phyloP scores from a whole-genome alignment of 2,888 invertebrate genomes.

The Macrosiphum euphorbiae region DNA sequence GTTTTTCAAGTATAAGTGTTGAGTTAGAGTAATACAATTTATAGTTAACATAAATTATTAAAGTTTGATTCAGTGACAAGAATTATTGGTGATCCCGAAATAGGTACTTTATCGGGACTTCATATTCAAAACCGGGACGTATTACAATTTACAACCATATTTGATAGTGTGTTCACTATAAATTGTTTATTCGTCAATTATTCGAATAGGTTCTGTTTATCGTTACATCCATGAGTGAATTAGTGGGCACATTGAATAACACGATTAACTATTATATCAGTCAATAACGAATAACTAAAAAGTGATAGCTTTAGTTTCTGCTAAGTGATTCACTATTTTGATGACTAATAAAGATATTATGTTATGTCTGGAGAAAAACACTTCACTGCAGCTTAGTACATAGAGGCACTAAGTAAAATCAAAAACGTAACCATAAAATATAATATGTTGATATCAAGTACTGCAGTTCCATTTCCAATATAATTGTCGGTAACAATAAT shows the following conservation, averaged over 20 bases:
- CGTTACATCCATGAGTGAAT: neutral
- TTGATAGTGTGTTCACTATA: neutral
- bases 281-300: neutral
- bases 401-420: neutral
- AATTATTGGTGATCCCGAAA: no score
- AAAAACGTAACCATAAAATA: neutral
- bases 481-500: neutral
- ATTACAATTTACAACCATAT: no score
- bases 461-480: neutral
- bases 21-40: no score
- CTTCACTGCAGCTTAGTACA: neutral
- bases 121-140: no score
- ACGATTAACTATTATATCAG: neutral
- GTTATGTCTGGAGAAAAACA: neutral
- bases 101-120: no score
- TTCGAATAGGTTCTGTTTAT: neutral
- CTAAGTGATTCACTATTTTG: neutral
- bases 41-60: no score
- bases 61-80: no score
- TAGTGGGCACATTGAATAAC: neutral
- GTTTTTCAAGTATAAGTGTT: no score
- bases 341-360: neutral
- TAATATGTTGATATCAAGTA: neutral
- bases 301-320: neutral
- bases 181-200: neutral